Evolutionary conservation across 2,113 vertebrate species (phyloP), one percentile per base, ranked within the genome.

Genomic region (Erinaceus europaeus): DNA sequence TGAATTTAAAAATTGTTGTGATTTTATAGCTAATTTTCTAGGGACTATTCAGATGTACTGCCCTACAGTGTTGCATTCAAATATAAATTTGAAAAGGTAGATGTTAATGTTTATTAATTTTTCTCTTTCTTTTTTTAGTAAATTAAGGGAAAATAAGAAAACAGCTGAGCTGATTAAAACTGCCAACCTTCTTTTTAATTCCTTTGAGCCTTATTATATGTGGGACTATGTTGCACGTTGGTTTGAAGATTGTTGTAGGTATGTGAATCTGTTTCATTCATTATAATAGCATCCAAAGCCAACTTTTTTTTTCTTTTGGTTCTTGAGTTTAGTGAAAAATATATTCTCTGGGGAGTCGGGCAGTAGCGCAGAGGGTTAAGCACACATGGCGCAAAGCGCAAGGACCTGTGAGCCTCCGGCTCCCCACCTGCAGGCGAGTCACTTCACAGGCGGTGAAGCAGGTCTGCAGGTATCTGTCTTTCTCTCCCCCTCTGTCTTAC

Each of bases 201-300:
- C 99, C 3, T 99, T 99, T 96, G 99, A 99, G 97, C 99, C 99
- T 55, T 99, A 99, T 95, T 99, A 99, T 95, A 99, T 99, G 99
- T 99, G 99, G 99, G 99, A 99, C 97, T 99, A 99, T 52, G 98
- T 99, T 89, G 98, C 99, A 84, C 97, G 98, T 76, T 99, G 98
- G 98, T 99, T 99, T 97, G 99, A 99, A 97, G 99, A 99, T 92
- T 99, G 98, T 95, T 99, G 98, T 97, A 98, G 99, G 99, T 99
- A 94, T 59, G 97, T 96, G 71, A 38, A 90, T 90, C 53, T 86
- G 12, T 84, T 92, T 94, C 10, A 57, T 87, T 91, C 14, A 9
- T 83, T 93, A 20, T 55, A 73, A 23, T 86, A 82, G n/a, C 9
- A 86, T 84, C n/a, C 46, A 84, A 68, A 91, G 50, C 17, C 40